phyloP scores from a whole-genome alignment of 2,888 invertebrate genomes.

The Noctua janthe region DNA sequence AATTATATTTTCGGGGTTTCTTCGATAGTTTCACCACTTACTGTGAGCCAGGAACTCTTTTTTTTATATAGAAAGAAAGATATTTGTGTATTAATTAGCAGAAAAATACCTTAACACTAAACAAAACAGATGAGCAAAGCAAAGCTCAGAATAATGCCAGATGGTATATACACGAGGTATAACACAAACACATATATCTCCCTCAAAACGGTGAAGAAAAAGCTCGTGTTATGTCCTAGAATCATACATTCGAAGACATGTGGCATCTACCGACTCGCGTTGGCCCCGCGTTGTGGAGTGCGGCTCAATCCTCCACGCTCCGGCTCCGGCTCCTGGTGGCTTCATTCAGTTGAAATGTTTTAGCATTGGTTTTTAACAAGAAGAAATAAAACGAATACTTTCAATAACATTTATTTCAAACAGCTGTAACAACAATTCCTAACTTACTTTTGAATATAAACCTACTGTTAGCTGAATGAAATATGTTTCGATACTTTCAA shows the following conservation, averaged over 20 bases:
- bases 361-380: not conserved
- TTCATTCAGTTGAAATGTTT: not conserved
- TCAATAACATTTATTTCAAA: slow-evolving; percentile 15
- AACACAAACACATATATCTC: no score
- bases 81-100: not conserved
- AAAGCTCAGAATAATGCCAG: not conserved
- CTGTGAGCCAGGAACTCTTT: not conserved
- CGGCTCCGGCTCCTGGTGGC: no score
- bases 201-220: not conserved
- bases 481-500: no score
- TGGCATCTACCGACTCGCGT: not conserved
- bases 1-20: not conserved
- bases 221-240: not conserved
- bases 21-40: not conserved
- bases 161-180: not conserved
- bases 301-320: no score
- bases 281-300: no score
- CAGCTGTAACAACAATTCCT: not conserved
- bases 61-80: not conserved
- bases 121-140: not conserved
- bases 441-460: not conserved
- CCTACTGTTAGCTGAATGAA: not conserved
- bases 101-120: no score
- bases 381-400: not conserved
- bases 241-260: not conserved